Conservation (phyloP, 2,113 vertebrate genomes). For the Melanostigma gelatinosum region DNA sequence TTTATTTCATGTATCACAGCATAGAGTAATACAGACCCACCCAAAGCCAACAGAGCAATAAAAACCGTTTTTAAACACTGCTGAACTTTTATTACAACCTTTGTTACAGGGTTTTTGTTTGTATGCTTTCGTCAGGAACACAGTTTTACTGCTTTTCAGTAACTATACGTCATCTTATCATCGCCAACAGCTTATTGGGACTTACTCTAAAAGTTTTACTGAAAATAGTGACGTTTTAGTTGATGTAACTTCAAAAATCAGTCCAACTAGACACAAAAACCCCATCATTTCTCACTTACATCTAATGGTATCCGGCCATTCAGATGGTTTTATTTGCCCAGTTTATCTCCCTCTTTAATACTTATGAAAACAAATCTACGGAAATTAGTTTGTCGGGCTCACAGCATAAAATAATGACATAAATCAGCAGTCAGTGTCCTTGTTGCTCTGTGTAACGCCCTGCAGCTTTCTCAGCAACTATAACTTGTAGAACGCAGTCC, state of each 20-base stretch:
- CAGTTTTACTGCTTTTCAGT: background rate
- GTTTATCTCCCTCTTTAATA: background rate
- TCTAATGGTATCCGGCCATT: background rate
- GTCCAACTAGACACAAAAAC: background rate
- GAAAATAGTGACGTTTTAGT: background rate
- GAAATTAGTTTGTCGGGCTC: background rate
- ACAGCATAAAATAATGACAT: background rate
- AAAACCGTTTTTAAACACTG: background rate
- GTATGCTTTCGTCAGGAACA: background rate
- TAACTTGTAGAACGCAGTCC: background rate
- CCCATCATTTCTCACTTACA: background rate
- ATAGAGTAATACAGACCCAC: constrained; percentile 8
- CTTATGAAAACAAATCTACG: background rate
- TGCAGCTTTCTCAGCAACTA: background rate
- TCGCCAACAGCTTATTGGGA: too few relatives aligned
- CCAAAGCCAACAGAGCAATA: constrained; percentile 25
- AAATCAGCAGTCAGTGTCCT: background rate
- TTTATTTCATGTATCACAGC: background rate
- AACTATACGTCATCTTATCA: too few relatives aligned
- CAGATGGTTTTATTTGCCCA: background rate
- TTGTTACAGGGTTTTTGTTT: background rate
- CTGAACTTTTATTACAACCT: constrained; percentile 28
- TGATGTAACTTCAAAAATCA: background rate
- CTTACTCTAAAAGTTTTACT: background rate
- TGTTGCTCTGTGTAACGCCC: background rate